Evolutionary conservation across 2,888 invertebrate species (phyloP), one percentile per base, ranked within the genome.

Genomic region (Aspidiotus destructor): DNA sequence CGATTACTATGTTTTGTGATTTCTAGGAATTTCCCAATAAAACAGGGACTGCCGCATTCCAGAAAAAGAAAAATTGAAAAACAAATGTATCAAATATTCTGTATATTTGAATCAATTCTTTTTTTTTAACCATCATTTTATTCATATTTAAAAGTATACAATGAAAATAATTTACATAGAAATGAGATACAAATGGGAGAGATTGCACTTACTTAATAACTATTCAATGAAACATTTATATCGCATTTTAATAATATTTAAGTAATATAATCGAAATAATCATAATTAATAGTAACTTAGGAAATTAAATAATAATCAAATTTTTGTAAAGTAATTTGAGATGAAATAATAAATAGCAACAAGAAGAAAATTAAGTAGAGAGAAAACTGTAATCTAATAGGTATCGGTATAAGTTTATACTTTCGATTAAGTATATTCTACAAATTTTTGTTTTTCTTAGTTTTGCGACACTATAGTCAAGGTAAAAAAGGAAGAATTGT

Each of bases 131-230:
- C 48, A 53, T n/a, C 52, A 16, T 28, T 48, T 57, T 16, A n/a
- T 11, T 57, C 16, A 44, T 42, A 48, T 40, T 67, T 67, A 67
- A 67, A 67, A 67, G 58, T 67, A 67, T 60, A 67, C 60, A 58
- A 67, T 42, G 67, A 60, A 67, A 67, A 67, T 67, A 67, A 67
- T 67, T 67, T 67, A 67, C 67, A 67, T 67, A 67, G 48, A 67
- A 67, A 67, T 67, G 67, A 67, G 67, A 67, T 67, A 67, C 67
- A 67, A 67, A 58, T 58, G 16, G 16, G 58, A 64, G 64, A 57
- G 64, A 67, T 67, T 67, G 67, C 67, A 67, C 67, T 67, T 67
- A 67, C 58, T 58, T 44, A 67, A 67, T 67, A 67, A 15, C 57
- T 67, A 67, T 42, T 55, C 55, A 54, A 64, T 64, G 57, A 54